Conservation (phyloP, 2,113 vertebrate genomes). For the Phaethornis superciliosus region DNA sequence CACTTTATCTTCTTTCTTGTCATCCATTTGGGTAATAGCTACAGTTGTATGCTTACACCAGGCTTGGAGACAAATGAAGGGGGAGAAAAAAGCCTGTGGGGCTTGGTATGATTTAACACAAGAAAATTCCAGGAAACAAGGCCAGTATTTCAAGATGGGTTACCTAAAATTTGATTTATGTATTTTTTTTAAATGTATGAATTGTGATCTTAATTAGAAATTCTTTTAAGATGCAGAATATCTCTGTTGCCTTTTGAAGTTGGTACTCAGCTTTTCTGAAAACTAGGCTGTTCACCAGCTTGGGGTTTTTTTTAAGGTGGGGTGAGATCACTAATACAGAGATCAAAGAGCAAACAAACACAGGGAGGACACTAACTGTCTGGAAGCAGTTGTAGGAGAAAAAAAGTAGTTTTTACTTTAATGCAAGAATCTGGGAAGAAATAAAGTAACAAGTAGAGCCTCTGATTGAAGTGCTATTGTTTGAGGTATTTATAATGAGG, state of each 20-base stretch:
- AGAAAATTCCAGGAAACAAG: not conserved
- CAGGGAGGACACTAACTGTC: not conserved
- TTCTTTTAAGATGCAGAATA: not conserved
- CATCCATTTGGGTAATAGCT: not conserved
- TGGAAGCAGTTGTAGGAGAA: not conserved
- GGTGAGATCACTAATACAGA: not conserved
- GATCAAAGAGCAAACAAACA: not conserved
- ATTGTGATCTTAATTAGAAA: not conserved
- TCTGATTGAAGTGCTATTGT: not conserved
- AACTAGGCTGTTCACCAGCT: not conserved
- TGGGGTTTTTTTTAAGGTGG: not conserved
- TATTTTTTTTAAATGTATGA: not conserved
- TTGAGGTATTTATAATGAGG: not conserved
- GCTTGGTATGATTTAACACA: not conserved
- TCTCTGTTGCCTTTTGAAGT: not conserved
- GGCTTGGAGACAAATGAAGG: not conserved
- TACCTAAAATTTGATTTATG: not conserved
- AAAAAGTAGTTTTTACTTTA: not conserved
- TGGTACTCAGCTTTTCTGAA: not conserved
- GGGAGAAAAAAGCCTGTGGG: not conserved
- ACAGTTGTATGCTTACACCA: not conserved
- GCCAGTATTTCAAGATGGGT: not conserved
- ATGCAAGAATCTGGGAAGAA: not conserved
- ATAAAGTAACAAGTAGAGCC: not conserved
- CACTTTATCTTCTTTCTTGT: conserved; percentile 17